Percentiles rank a stretch among this genome's conserved stretches.
Evolutionary conservation across 2,797 vertebrate species (phyloP).

Genomic region (Argya squamiceps): DNA sequence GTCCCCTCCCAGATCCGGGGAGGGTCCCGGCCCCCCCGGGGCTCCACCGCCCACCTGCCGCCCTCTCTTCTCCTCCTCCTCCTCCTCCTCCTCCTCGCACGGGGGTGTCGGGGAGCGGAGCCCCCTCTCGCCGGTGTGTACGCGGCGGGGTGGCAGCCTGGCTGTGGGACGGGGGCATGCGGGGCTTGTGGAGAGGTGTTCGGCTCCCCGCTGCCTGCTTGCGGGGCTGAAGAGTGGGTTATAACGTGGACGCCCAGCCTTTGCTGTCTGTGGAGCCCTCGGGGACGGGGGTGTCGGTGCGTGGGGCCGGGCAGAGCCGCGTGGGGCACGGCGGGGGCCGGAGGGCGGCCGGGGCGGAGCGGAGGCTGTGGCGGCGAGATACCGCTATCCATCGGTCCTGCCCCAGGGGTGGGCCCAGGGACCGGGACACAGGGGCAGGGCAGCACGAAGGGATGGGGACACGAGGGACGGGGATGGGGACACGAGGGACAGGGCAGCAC

Average conservation of each 20-base stretch:
- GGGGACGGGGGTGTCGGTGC: not conserved
- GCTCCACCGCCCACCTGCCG: not conserved
- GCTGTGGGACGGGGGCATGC: not conserved
- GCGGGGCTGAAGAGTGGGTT: not conserved
- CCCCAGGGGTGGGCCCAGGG: not conserved
- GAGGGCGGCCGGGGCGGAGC: not conserved
- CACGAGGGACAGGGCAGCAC: not conserved
- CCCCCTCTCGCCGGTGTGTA: not conserved
- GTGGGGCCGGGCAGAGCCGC: not conserved
- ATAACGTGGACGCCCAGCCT: not conserved
- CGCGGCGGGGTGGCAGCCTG: not conserved
- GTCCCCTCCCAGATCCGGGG: conserved; percentile 73
- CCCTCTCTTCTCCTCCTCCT: not conserved
- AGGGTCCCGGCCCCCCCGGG: conserved; percentile 30
- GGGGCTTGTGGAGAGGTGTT: not conserved
- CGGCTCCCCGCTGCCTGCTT: not conserved
- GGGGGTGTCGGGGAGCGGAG: not conserved
- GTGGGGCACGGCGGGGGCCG: not conserved
- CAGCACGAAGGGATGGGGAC: not conserved
- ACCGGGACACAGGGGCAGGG: not conserved
- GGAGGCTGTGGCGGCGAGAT: not conserved
- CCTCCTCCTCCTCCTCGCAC: not conserved
- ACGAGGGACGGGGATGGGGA: not conserved
- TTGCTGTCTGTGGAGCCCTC: not conserved
- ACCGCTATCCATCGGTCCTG: not conserved